Percentiles rank a stretch among this genome's conserved stretches.
These are phyloP conservation scores for Drosophila ananassae DNA, from an alignment of 1,140 invertebrate genomes.

Conservation along the genomic window DNA sequence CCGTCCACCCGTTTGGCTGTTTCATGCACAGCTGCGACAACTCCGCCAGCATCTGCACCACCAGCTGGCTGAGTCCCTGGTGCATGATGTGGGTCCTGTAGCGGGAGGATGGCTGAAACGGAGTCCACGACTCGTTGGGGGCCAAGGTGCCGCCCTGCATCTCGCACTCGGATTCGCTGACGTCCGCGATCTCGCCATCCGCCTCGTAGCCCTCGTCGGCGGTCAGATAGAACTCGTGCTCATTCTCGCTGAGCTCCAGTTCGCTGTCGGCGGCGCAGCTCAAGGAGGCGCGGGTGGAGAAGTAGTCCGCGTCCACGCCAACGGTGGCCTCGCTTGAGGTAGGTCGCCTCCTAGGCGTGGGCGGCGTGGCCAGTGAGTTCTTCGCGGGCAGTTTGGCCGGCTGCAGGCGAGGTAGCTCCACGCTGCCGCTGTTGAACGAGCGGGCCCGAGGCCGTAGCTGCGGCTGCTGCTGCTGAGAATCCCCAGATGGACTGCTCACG, in stretches of 20 bases:
- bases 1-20: constrained; percentile 77
- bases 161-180: constrained; percentile 70
- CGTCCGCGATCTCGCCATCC: constrained; percentile 75
- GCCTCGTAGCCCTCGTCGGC: constrained; percentile 83
- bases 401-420: constrained; percentile 63
- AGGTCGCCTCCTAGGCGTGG: constrained; percentile 46
- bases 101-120: constrained; percentile 75
- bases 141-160: constrained; percentile 39
- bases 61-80: constrained; percentile 74
- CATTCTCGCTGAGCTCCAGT: constrained; percentile 75
- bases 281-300: constrained; percentile 71
- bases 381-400: constrained; percentile 64
- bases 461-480: constrained; percentile 16
- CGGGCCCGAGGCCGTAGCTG: constrained; percentile 57
- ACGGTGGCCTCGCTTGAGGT: constrained; percentile 59
- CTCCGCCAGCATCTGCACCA: constrained; percentile 79
- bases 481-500: constrained; percentile 38
- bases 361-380: constrained; percentile 63
- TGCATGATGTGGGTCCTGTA: constrained; percentile 77
- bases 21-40: constrained; percentile 64
- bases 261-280: constrained; percentile 79
- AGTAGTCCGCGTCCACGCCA: constrained; percentile 68
- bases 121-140: constrained; percentile 67
- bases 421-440: constrained; percentile 68
- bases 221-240: constrained; percentile 74